Conservation (phyloP, 2,888 invertebrate species). For the Oscheius sp. region DNA sequence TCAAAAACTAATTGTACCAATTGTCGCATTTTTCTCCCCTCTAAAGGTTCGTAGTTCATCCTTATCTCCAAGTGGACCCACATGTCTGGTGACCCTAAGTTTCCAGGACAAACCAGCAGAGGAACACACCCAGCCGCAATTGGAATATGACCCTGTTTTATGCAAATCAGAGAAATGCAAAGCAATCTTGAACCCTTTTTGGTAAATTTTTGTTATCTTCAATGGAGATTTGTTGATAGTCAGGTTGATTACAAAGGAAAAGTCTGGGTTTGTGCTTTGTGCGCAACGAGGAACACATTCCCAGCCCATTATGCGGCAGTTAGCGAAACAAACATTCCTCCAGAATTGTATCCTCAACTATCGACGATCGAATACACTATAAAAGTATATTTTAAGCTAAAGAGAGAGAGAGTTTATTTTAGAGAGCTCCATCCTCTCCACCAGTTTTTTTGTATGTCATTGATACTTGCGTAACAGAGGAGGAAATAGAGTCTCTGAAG, state of each 20-base stretch:
- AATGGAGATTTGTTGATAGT: background rate
- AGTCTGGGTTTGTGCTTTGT: conserved; percentile 98
- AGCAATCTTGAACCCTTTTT: conserved; percentile 75
- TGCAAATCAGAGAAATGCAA: conserved; percentile 91
- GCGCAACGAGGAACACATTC: conserved; percentile 97
- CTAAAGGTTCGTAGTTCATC: conserved; percentile 3
- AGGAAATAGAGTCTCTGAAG: conserved; percentile 91
- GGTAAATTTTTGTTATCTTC: background rate
- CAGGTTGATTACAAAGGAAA: conserved; percentile 87
- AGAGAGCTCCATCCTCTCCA: conserved; percentile 88
- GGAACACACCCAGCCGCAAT: conserved; percentile 79
- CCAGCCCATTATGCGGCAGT: conserved; percentile 98
- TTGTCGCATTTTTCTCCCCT: conserved; percentile 88
- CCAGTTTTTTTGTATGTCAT: conserved; percentile 94
- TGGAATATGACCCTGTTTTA: conserved; percentile 96
- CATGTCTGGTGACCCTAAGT: background rate
- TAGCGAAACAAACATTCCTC: conserved; percentile 95
- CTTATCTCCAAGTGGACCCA: background rate
- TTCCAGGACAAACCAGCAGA: conserved; percentile 21
- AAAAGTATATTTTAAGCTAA: conserved; percentile 73
- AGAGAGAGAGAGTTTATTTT: conserved; percentile 37
- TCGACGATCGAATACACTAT: conserved; percentile 98
- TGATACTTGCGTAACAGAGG: conserved; percentile 92
- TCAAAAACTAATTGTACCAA: conserved; percentile 91
- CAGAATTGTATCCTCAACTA: conserved; percentile 93